These are phyloP conservation scores for Periphyllus acericola DNA, from an alignment of 2,888 invertebrate species.

Conservation along the genomic window DNA sequence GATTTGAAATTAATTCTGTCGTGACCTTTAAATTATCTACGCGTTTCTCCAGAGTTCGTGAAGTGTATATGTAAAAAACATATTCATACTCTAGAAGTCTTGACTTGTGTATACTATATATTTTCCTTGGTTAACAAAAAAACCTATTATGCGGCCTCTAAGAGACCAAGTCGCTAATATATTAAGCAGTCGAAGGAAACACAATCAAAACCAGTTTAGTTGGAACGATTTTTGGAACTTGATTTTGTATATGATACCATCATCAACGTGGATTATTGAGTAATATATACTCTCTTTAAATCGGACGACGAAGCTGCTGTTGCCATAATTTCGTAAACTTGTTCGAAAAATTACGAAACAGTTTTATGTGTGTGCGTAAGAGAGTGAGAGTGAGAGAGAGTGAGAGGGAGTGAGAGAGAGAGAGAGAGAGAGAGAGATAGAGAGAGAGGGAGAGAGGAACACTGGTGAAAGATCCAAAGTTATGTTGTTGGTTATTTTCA, in stretches of 20 bases:
- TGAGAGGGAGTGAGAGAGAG: background rate
- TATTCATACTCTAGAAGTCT: background rate
- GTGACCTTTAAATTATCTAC: slow-evolving; percentile 36
- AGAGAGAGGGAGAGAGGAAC: background rate
- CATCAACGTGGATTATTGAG: slow-evolving; percentile 1
- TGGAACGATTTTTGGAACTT: slow-evolving; percentile 9
- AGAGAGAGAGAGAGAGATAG: background rate
- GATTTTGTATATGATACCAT: slow-evolving; percentile 1
- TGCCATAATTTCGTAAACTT: slow-evolving; percentile 38
- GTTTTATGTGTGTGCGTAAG: background rate
- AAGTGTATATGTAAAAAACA: background rate
- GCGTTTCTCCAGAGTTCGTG: slow-evolving; percentile 8
- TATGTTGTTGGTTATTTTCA: background rate
- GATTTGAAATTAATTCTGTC: slow-evolving; percentile 20
- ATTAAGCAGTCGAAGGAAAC: background rate
- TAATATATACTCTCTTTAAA: slow-evolving; percentile 21
- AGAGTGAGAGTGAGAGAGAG: background rate
- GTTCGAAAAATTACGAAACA: slow-evolving; percentile 42
- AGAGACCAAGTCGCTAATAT: too few species aligned
- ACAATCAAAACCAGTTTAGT: background rate
- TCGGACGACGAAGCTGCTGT: background rate
- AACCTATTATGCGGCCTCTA: background rate
- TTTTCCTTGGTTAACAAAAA: background rate
- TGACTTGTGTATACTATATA: background rate
- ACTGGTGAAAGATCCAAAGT: slow-evolving; percentile 38